phyloP scores from a whole-genome alignment of 2,113 vertebrate genomes.

The Equus przewalskii region DNA sequence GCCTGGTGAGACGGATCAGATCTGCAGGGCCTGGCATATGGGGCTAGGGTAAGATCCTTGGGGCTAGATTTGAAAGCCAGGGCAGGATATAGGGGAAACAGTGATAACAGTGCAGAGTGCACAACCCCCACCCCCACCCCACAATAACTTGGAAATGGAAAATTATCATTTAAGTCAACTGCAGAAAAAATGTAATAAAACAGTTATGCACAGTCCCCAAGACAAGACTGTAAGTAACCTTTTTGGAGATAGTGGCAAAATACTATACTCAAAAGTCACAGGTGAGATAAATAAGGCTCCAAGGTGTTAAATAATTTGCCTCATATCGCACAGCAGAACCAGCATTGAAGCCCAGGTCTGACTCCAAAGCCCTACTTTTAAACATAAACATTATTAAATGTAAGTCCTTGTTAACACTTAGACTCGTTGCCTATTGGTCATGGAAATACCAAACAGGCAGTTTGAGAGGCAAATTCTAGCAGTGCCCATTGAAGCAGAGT shows the following conservation, averaged over 20 bases:
- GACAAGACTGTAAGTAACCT: background rate
- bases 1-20: background rate
- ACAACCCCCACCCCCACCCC: accelerated
- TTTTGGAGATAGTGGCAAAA: background rate
- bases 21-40: background rate
- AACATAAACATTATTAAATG: background rate
- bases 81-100: background rate
- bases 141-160: background rate
- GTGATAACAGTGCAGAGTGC: background rate
- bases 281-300: background rate
- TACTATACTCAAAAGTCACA: background rate
- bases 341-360: background rate
- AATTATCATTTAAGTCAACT: background rate
- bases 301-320: background rate
- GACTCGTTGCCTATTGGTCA: background rate
- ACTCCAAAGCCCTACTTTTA: background rate
- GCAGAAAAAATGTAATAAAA: background rate
- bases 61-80: background rate
- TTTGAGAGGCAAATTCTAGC: background rate
- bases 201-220: background rate
- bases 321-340: background rate
- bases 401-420: background rate
- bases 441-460: background rate
- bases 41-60: background rate
- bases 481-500: background rate